Evolutionary conservation across 2,888 invertebrate genomes (phyloP).

Genomic region (Euzophera pinguis): DNA sequence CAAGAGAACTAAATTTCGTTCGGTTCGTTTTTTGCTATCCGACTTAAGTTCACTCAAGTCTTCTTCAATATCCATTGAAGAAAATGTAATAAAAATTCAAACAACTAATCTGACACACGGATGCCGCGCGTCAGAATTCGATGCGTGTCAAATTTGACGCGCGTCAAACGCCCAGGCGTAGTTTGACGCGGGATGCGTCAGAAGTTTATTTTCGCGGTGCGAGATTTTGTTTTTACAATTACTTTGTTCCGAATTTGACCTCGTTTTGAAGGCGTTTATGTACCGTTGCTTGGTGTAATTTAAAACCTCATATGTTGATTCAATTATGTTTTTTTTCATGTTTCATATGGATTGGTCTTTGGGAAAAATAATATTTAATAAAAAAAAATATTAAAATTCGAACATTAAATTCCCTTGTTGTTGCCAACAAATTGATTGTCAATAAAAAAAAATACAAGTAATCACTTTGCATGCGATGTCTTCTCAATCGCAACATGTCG

Average conservation of each 20-base stretch:
- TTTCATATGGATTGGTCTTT: too few species aligned
- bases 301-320: too few species aligned
- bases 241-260: not conserved
- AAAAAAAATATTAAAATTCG: too few species aligned
- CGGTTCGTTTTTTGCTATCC: too few species aligned
- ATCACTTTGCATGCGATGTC: too few species aligned
- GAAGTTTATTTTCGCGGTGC: not conserved
- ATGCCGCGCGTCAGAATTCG: constrained; percentile 12
- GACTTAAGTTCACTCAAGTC: not conserved
- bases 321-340: too few species aligned
- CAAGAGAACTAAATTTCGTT: too few species aligned
- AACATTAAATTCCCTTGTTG: too few species aligned
- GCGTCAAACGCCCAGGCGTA: not conserved
- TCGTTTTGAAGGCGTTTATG: not conserved
- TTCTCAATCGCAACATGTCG: too few species aligned
- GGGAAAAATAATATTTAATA: too few species aligned
- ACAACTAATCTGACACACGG: constrained; percentile 3
- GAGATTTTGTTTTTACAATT: not conserved
- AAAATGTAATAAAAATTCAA: not conserved
- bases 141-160: constrained; percentile 21
- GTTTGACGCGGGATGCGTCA: constrained; percentile 1
- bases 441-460: too few species aligned
- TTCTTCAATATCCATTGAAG: not conserved
- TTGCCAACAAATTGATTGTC: too few species aligned
- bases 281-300: not conserved